These are phyloP conservation scores for Numenius arquata DNA, from an alignment of 2,113 vertebrate species.

Conservation along the genomic window DNA sequence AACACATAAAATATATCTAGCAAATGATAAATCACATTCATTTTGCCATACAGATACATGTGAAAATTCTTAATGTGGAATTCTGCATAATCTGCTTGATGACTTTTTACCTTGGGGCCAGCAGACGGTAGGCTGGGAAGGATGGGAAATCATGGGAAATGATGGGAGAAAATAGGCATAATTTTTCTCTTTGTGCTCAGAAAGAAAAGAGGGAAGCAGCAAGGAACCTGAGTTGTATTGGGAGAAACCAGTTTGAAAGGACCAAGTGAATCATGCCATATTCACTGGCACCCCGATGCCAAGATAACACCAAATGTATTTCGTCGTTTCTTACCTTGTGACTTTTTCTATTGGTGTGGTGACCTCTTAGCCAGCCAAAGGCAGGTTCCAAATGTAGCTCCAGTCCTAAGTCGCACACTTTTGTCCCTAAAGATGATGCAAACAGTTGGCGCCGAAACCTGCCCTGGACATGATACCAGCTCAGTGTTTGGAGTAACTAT, in stretches of 20 bases:
- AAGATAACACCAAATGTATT: neutral
- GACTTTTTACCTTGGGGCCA: neutral
- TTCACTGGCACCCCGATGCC: accelerated
- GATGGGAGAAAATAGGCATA: neutral
- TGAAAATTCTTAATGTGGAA: neutral
- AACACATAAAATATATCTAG: neutral
- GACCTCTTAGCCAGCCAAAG: neutral
- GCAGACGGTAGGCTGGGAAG: neutral
- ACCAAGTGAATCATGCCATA: neutral
- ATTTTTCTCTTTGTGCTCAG: neutral
- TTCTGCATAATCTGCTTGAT: neutral
- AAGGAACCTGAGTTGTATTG: neutral
- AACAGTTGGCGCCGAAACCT: neutral
- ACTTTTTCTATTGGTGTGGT: neutral
- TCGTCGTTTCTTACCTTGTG: neutral
- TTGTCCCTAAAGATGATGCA: neutral
- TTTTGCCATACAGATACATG: neutral
- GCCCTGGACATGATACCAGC: neutral
- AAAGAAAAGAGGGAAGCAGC: neutral
- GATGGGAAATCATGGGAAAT: neutral
- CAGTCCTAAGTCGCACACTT: too few species aligned
- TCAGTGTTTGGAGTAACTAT: neutral
- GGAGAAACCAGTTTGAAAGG: neutral
- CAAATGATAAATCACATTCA: neutral
- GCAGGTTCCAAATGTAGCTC: neutral